Evolutionary conservation across 2,113 vertebrate genomes (phyloP), one percentile per base, ranked within the genome.

Genomic region (Sitta europaea): DNA sequence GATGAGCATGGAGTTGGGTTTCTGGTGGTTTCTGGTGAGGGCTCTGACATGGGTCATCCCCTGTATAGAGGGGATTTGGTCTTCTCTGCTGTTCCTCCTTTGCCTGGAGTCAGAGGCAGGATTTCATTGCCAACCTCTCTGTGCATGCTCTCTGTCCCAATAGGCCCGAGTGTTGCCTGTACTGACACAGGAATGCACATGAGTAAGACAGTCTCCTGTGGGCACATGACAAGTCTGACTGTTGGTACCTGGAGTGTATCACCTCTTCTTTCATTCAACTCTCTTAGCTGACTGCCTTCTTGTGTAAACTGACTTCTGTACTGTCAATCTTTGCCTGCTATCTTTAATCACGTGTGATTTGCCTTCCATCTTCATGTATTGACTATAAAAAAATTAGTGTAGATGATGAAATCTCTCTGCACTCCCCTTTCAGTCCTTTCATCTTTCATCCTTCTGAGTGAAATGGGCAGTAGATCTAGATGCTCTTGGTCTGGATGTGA

Each of bases 1-100:
- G 86, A 71, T n/a, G 35, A 96, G 97, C 95, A 92, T 94, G 96
- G 76, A 96, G 70, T 27, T 66, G 68, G 91, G 72, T 65, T 89
- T 85, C 84, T 61, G 76, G 86, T 71, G 81, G 83, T 57, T 83
- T 93, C 48, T 59, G 45, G 4, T 19, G 22, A 89, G 76, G 68
- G 65, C 3, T 66, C 22, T 94, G 86, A 35, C 15, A 2, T 19
- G 0, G 1, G 35, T 86, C 36, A 14, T 36, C 31, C 27, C 84
- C 36, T 73, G 13, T 51, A 6, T 25, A 12, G 55, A 57, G 71
- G 65, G 25, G 9, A 21, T 66, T 4, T 59, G 73, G 65, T 83
- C 36, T 81, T 82, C 58, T 81, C 48, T 59, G 68, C 70, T 88
- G 74, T 55, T 66, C 55, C 87, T 83, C 58, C 80, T 78, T 91